Percentiles rank a stretch among this genome's conserved stretches.
phyloP scores from a whole-genome alignment of 1,140 invertebrate genomes.

The Cepaea nemoralis region DNA sequence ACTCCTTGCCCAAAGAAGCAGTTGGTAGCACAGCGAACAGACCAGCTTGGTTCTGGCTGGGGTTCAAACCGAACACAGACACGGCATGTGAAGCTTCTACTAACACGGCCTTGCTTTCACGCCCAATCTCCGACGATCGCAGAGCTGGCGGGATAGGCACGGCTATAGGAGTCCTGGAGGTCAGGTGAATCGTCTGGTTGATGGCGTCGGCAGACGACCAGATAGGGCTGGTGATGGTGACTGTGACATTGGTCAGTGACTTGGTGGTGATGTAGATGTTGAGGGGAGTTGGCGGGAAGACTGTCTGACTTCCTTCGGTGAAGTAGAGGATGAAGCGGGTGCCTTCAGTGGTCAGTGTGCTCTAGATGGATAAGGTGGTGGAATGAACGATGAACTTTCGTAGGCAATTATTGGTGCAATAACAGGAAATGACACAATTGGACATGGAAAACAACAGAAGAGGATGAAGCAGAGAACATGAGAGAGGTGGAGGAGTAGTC shows the following conservation, averaged over 20 bases:
- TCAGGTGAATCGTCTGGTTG: background rate
- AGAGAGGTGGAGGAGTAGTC: too few relatives aligned
- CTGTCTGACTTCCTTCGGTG: background rate
- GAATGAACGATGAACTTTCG: background rate
- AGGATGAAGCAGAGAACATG: too few relatives aligned
- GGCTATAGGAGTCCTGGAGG: background rate
- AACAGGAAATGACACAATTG: background rate
- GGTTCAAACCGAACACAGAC: constrained; percentile 19
- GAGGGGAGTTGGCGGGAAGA: background rate
- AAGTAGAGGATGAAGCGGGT: constrained; percentile 28
- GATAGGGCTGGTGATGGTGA: background rate
- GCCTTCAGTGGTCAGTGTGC: constrained; percentile 15
- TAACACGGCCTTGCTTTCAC: background rate
- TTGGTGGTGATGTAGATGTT: background rate
- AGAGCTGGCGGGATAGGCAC: background rate
- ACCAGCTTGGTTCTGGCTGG: constrained; percentile 12
- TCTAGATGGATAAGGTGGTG: too few relatives aligned
- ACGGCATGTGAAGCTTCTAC: background rate
- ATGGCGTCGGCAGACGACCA: background rate
- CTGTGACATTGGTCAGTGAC: background rate
- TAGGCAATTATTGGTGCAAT: background rate
- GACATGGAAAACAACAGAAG: too few relatives aligned
- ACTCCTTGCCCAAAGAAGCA: background rate
- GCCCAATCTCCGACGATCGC: background rate
- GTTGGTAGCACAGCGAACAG: constrained; percentile 10